Evolutionary conservation across 2,888 invertebrate genomes (phyloP), one percentile per base, ranked within the genome.

Genomic region (Charanyca ferruginea): DNA sequence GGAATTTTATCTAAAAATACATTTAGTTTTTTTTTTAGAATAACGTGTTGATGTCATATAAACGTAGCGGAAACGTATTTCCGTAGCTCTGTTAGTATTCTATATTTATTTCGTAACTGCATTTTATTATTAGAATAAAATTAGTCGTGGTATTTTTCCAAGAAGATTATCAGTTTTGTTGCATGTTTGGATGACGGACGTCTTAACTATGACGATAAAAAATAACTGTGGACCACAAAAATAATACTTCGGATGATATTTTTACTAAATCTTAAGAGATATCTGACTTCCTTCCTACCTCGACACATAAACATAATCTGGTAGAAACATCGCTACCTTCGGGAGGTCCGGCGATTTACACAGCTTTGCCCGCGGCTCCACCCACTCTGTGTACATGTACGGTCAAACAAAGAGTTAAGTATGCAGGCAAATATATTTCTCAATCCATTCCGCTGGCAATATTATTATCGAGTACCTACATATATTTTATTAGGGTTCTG

Each of bases 261-360:
- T 69, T 28, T 2, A 57, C 5, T 1, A 25, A 45, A 28, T 22
- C 22, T 5, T 6, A 44, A 48, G 18, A 22, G 22, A 20, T 13
- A 35, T 77, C 77, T 41, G 65, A 7, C 1, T 55, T 32, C 1
- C 5, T 60, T 73, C 73, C 3, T 35, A 57, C n/a, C 20, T 77
- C 66, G 7, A 38, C 13, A 48, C n/a, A 23, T 18, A 57, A 65
- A 53, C 18, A 57, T 16, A 35, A 57, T 60, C 55, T 53, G 41
- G 41, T 54, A 47, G 45, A 63, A 70, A 54, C 54, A 49, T 48
- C 3, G 63, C 53, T 60, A 54, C 70, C 66, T 66, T 54, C 23
- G 53, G 62, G 75, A 59, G 55, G 13, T 48, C 38, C 32, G 8
- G 35, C 52, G 41, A 60, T 62, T 73, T 57, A 60, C 75, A 74